Base-by-base conservation (phyloP, 2,797 vertebrate species). In the Phalloptychus januarius region DNA sequence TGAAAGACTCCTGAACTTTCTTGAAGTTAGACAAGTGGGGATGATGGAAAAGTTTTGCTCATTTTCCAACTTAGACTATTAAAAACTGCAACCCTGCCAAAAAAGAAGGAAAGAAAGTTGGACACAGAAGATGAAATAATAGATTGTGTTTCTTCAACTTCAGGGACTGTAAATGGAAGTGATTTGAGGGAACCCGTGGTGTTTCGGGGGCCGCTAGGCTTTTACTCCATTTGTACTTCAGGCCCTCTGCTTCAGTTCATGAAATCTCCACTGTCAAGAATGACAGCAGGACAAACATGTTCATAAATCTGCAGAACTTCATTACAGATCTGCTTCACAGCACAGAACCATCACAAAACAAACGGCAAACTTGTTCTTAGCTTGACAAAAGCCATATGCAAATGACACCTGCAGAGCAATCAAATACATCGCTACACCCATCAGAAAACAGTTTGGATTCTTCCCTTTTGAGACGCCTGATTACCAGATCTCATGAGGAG, bases 271-370 rank as follows among this genome's bases (percentile, higher is more conserved):
- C 50, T 48, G n/a, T 10, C 48, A 0, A 56, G 36, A 72, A 36
- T 65, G 40, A 48, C 58, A 69, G 48, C 46, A 3, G 70, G 40
- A 20, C 58, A 81, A 69, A 73, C n/a, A 25, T 65, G 44, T 65
- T 75, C 42, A 65, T 36, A 77, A 44, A 70, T 31, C 48, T 70
- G 48, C 38, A 71, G 76, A 28, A 56, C 67, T 28, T 77, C 67
- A 71, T 71, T 71, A 71, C 28, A 58, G 50, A 77, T 31, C 48
- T 44, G 76, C 38, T 45, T 52, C 38, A 33, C 38, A 45, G 52
- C 74, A 48, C 74, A 67, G 61, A 16, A 16, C 31, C 28, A 28
- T 71, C 50, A 45, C 23, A 56, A n/a, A n/a, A n/a, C 58, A 77
- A 70, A 65, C 70, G 45, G 46, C 23, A 69, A 44, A 0, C 56